Evolutionary conservation across 2,888 invertebrate genomes (phyloP).

Genomic region (Crossocerus cetratus): DNA sequence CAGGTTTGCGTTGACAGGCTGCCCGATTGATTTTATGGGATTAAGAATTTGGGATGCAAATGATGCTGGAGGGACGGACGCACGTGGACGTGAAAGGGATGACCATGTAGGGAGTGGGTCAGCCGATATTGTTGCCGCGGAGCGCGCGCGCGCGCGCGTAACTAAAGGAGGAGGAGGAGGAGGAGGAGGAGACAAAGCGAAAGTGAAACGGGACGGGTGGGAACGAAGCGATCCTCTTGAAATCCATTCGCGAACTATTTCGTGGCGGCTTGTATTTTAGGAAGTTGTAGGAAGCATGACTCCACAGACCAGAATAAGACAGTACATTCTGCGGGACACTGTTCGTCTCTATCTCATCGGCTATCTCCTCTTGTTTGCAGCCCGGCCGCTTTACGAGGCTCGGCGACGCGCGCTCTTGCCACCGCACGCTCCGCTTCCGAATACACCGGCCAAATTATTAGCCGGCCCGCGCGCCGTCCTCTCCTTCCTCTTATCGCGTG

Average conservation of each 20-base stretch:
- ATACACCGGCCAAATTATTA: too few relatives aligned
- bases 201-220: slow-evolving; percentile 42
- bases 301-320: slow-evolving; percentile 67
- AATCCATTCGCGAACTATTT: slow-evolving; percentile 62
- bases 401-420: not conserved
- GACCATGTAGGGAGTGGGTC: slow-evolving; percentile 32
- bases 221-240: slow-evolving; percentile 54
- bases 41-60: too few relatives aligned
- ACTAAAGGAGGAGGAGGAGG: slow-evolving; percentile 3
- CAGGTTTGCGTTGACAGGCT: too few relatives aligned
- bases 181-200: slow-evolving; percentile 21
- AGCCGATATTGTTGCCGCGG: slow-evolving; percentile 49
- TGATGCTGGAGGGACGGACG: too few relatives aligned
- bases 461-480: too few relatives aligned
- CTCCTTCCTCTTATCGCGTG: too few relatives aligned
- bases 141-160: slow-evolving; percentile 17
- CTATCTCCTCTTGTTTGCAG: slow-evolving; percentile 33
- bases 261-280: slow-evolving; percentile 70
- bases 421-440: too few relatives aligned
- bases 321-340: slow-evolving; percentile 51
- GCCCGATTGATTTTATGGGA: too few relatives aligned
- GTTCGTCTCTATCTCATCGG: slow-evolving; percentile 47
- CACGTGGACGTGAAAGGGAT: too few relatives aligned
- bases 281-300: slow-evolving; percentile 69
- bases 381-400: not conserved